These are phyloP conservation scores for Tragulus kanchil DNA, from an alignment of 2,113 vertebrate genomes.

Conservation along the genomic window DNA sequence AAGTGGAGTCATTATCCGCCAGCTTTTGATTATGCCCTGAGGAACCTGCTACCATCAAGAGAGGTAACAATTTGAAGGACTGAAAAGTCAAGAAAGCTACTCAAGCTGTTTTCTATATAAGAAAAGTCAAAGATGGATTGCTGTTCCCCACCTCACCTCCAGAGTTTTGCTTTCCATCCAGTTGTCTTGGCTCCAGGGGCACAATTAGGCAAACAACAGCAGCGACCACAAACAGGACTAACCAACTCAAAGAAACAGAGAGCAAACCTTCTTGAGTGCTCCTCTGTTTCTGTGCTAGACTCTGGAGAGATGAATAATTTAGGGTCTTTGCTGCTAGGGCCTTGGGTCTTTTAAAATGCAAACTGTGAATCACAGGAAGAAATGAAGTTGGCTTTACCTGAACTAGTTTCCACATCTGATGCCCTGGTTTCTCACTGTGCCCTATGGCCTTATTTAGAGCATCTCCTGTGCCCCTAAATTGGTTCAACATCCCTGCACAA, in stretches of 20 bases:
- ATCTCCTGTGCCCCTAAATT: not conserved
- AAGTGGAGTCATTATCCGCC: not conserved
- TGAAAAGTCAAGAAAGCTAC: not conserved
- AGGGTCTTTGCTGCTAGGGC: not conserved
- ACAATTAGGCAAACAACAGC: not conserved
- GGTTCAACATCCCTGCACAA: not conserved
- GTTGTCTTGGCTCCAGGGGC: not conserved
- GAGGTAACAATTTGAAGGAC: not conserved
- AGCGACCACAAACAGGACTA: not conserved
- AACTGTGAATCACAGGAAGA: constrained; percentile 29
- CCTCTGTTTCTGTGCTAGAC: not conserved
- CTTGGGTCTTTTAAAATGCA: not conserved
- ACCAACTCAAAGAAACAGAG: not conserved
- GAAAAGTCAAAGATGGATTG: not conserved
- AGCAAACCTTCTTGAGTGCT: not conserved
- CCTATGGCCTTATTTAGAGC: not conserved
- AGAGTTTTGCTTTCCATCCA: not conserved
- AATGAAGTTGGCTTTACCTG: not conserved
- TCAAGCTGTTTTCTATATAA: not conserved
- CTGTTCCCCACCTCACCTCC: rapidly evolving
- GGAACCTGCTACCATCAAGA: not conserved
- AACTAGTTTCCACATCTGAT: not conserved
- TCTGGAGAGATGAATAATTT: not conserved
- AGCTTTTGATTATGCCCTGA: not conserved
- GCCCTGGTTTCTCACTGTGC: not conserved